Evolutionary conservation across 2,888 invertebrate species (phyloP).

Genomic region (Pseudococcus longispinus): DNA sequence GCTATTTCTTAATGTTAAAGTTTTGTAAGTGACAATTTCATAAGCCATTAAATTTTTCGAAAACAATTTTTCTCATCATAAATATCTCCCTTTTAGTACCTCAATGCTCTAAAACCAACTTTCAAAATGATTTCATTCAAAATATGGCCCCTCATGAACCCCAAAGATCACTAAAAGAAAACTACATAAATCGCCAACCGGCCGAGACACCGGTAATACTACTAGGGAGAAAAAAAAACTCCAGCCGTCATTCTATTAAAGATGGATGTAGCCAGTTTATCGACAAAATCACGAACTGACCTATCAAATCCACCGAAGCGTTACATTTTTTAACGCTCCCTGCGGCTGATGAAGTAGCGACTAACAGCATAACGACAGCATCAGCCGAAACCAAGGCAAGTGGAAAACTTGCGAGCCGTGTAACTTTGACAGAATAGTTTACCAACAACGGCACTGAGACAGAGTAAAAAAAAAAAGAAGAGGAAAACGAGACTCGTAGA

Average conservation of each 20-base stretch:
- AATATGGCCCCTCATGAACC: too few species aligned
- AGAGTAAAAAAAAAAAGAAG: not conserved
- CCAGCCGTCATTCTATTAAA: slow-evolving; percentile 24
- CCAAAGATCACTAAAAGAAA: too few species aligned
- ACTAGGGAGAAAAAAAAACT: not conserved
- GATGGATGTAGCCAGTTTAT: slow-evolving; percentile 29
- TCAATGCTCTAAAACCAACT: too few species aligned
- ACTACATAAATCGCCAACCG: not conserved
- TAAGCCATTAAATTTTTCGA: too few species aligned
- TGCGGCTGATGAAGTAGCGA: slow-evolving; percentile 44
- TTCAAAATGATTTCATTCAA: too few species aligned
- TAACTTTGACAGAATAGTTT: slow-evolving; percentile 34
- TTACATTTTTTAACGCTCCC: slow-evolving; percentile 37
- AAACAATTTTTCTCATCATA: too few species aligned
- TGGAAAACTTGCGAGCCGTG: slow-evolving; percentile 37
- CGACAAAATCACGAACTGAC: slow-evolving; percentile 40
- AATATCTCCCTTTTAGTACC: too few species aligned
- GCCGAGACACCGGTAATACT: not conserved
- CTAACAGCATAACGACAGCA: slow-evolving; percentile 30
- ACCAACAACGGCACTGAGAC: not conserved
- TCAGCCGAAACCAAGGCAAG: slow-evolving; percentile 32
- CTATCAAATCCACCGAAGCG: slow-evolving; percentile 33
- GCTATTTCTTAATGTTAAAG: too few species aligned
- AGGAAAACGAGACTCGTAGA: not conserved
- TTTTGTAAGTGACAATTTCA: too few species aligned